Conservation (phyloP, 2,113 vertebrate species). For the Platycercus adscitus region DNA sequence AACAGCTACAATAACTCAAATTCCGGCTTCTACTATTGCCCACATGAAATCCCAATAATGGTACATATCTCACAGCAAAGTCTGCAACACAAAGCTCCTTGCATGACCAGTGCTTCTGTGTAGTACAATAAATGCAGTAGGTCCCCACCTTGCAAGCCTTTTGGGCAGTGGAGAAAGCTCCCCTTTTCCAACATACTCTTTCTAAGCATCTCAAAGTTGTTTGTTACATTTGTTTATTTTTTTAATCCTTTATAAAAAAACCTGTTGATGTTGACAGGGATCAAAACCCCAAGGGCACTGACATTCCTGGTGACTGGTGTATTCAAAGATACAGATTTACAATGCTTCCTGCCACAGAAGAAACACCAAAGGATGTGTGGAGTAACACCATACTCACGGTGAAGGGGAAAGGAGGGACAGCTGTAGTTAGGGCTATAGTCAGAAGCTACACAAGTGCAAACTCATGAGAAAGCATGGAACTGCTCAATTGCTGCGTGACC, state of each 20-base stretch:
- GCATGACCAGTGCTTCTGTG: neutral
- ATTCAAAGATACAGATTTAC: neutral
- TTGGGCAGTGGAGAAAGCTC: neutral
- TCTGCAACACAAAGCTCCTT: neutral
- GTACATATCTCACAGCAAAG: neutral
- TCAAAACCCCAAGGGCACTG: neutral
- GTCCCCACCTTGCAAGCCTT: neutral
- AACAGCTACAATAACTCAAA: neutral
- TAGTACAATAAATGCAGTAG: neutral
- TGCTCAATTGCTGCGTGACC: neutral
- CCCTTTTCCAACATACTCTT: neutral
- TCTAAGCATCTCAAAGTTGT: neutral
- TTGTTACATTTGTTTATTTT: neutral
- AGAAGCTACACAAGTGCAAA: neutral
- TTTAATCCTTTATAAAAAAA: neutral
- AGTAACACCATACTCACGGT: neutral
- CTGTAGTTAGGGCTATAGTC: neutral
- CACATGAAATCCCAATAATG: neutral
- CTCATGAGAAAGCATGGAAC: neutral
- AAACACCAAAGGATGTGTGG: neutral
- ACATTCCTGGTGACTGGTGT: neutral
- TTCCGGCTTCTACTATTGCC: neutral
- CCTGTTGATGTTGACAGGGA: neutral
- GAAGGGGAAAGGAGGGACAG: neutral
- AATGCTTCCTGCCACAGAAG: accelerated